Evolutionary conservation across 2,888 invertebrate genomes (phyloP), one percentile per base, ranked within the genome.

Genomic region (Tipula lateralis): DNA sequence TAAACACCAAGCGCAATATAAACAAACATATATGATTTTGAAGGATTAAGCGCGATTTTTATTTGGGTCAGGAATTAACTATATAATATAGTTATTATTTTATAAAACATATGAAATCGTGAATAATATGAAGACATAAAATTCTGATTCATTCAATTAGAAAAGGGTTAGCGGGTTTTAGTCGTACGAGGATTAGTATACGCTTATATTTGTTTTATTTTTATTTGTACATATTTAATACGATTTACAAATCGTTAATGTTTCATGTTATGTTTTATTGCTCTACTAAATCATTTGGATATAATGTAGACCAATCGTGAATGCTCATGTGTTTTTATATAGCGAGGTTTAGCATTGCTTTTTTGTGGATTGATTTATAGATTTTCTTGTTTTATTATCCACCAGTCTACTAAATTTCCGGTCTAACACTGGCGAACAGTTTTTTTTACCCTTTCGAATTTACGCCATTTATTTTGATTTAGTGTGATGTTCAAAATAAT

Each of bases 31-130:
- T 24, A 66, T 66, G 66, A 24, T 66, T 66, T 66, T 24, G 66
- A 66, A 66, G 66, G 66, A 66, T 66, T 66, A 66, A 66, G 66
- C 66, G 66, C 66, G 66, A 24, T 66, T 66, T 66, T 66, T 66
- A 66, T 66, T 66, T 66, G 24, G 66, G 66, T 66, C 66, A 66
- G 19, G 66, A 24, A 24, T 66, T 66, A 66, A 66, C 24, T 66
- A 3, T 9, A 12, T 24, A 24, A 39, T 39, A 1, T 39, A 39
- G 66, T 2, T 66, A 24, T 66, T 24, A 24, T 66, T 66, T 44
- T 16, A 44, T 16, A 32, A 32, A 32, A n/a, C n/a, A n/a, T n/a
- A n/a, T n/a, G n/a, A n/a, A n/a, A n/a, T 32, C 12, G 9, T 36
- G 36, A n/a, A 24, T 44, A 9, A 66, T 2, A 66, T 66, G 24